phyloP scores from a whole-genome alignment of 2,797 vertebrate species.

The Avahi laniger region DNA sequence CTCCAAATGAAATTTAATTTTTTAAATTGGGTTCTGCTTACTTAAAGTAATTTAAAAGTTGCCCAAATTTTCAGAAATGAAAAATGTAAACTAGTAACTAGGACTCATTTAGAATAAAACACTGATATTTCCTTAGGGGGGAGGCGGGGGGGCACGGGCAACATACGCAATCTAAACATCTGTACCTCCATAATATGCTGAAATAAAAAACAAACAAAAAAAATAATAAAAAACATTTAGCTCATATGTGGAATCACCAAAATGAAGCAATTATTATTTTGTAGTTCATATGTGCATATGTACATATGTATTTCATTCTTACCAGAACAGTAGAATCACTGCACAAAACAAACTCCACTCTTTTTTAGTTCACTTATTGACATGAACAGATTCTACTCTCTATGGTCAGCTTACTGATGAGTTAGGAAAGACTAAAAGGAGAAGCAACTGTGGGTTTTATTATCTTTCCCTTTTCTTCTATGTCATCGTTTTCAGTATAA shows the following conservation, averaged over 20 bases:
- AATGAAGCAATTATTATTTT: neutral
- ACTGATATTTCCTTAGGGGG: neutral
- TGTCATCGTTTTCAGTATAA: neutral
- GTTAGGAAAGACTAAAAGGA: neutral
- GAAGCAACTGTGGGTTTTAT: neutral
- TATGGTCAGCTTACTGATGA: neutral
- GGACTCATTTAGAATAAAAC: neutral
- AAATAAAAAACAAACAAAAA: too few species aligned
- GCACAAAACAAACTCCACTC: neutral
- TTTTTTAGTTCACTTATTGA: neutral
- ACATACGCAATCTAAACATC: too few species aligned
- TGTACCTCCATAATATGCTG: too few species aligned
- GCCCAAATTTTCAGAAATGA: neutral
- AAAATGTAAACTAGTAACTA: neutral
- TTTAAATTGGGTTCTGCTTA: neutral
- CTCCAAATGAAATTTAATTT: neutral
- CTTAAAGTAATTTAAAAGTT: conserved; percentile 18
- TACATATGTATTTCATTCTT: neutral
- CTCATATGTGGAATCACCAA: neutral
- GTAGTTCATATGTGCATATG: neutral
- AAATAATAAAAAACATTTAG: neutral
- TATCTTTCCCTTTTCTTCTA: neutral
- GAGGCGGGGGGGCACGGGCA: too few species aligned
- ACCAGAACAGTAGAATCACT: neutral
- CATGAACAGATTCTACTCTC: neutral